Percentiles rank a stretch among this genome's conserved stretches.
Evolutionary conservation across 2,888 invertebrate species (phyloP).

Genomic region (Limnephilus marmoratus): DNA sequence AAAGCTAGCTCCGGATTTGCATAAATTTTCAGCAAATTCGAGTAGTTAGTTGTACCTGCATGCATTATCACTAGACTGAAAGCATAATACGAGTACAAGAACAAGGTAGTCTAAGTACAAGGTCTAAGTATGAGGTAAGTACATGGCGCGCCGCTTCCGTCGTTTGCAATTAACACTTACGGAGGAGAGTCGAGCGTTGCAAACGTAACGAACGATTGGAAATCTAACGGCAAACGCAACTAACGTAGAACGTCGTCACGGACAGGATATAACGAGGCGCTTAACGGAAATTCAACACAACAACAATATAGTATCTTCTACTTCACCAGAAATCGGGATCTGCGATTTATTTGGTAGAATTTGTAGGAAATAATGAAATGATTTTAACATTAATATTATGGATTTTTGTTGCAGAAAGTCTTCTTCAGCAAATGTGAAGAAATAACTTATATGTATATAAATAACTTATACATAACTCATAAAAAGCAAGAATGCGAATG

Average conservation of each 20-base stretch:
- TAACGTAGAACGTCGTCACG: not conserved
- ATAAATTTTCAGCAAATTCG: not conserved
- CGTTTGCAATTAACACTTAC: conserved; percentile 20
- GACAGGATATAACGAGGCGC: conserved; percentile 18
- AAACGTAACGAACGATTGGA: conserved; percentile 27
- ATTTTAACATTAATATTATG: no score
- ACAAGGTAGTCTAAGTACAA: not conserved
- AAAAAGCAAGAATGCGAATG: not conserved
- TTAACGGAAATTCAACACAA: conserved; percentile 12
- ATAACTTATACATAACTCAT: not conserved
- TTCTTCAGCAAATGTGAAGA: not conserved
- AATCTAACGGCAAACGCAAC: conserved; percentile 29
- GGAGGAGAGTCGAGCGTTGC: conserved; percentile 26
- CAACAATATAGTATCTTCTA: not conserved
- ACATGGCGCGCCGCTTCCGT: conserved; percentile 18
- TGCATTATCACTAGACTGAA: not conserved
- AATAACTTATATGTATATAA: not conserved
- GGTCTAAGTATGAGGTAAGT: not conserved
- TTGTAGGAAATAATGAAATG: not conserved
- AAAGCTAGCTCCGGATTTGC: not conserved
- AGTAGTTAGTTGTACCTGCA: not conserved
- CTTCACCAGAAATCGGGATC: not conserved
- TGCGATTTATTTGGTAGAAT: not conserved
- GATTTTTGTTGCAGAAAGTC: not conserved
- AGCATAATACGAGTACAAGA: not conserved